phyloP scores from a whole-genome alignment of 2,797 vertebrate genomes.

The Zenarchopterus dispar region DNA sequence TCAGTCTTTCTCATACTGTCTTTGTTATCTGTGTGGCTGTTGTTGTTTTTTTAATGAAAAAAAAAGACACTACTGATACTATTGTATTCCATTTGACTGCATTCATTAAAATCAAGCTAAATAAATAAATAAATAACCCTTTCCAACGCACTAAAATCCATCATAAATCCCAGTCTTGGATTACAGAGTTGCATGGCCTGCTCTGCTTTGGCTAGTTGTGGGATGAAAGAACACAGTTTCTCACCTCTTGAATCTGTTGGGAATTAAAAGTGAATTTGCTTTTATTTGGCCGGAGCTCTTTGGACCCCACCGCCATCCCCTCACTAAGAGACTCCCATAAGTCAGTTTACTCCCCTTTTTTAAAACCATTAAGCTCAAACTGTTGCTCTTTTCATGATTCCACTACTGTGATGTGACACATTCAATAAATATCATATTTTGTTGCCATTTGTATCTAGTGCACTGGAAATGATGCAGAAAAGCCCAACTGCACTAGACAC shows the following conservation, averaged over 20 bases:
- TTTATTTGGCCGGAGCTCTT: constrained; percentile 54
- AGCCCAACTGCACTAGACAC: constrained; percentile 76
- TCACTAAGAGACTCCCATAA: constrained; percentile 8
- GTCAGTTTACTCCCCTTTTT: constrained; percentile 11
- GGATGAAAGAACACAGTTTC: constrained; percentile 22
- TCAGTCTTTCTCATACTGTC: constrained; percentile 36
- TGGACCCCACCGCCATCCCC: constrained; percentile 4
- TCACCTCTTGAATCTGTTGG: constrained; percentile 27
- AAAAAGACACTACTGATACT: background rate
- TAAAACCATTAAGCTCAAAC: constrained; percentile 10
- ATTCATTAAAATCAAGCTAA: background rate
- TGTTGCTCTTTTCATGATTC: constrained; percentile 23
- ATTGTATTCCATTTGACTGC: background rate
- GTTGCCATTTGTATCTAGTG: constrained; percentile 74
- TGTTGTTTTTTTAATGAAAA: background rate
- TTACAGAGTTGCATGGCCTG: constrained; percentile 11
- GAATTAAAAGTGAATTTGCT: constrained; percentile 53
- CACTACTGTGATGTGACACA: constrained; percentile 23
- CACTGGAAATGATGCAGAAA: constrained; percentile 77
- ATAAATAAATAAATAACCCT: background rate
- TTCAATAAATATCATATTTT: constrained; percentile 53
- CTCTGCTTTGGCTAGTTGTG: constrained; percentile 3
- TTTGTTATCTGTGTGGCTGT: constrained; percentile 31
- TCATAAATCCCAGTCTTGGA: background rate
- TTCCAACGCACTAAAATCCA: background rate